Evolutionary conservation across 2,888 invertebrate species (phyloP).

Genomic region (Spisula subtruncata): DNA sequence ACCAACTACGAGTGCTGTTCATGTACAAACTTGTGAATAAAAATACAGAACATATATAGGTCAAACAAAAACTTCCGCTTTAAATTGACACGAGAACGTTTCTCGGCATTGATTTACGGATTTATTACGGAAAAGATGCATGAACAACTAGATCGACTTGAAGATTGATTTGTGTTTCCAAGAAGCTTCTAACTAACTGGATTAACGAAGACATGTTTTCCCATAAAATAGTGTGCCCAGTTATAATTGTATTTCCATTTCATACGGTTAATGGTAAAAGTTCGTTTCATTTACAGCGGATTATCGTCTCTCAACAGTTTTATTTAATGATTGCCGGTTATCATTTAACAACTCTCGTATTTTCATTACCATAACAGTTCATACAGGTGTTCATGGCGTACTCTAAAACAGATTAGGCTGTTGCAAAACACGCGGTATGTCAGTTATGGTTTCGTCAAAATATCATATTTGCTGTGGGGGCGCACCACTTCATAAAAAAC

Average conservation of each 20-base stretch:
- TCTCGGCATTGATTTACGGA: conserved; percentile 16
- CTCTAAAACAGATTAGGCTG: not conserved
- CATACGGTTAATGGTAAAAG: not conserved
- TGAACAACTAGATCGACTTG: not conserved
- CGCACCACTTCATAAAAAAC: too few species aligned
- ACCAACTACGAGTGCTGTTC: not conserved
- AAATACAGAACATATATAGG: not conserved
- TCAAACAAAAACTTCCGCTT: not conserved
- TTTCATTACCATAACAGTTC: not conserved
- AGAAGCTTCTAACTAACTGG: conserved; percentile 3
- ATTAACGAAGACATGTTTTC: not conserved
- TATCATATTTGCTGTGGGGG: too few species aligned
- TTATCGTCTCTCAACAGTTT: not conserved
- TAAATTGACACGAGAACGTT: not conserved
- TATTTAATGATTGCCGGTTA: conserved; percentile 13
- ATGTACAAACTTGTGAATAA: not conserved
- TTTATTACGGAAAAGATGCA: conserved; percentile 10
- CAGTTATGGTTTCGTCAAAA: too few species aligned
- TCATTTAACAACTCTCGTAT: not conserved
- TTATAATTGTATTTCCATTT: conserved; percentile 19
- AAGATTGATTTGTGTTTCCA: not conserved
- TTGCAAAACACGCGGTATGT: too few species aligned
- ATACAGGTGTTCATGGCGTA: not conserved
- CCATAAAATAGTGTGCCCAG: conserved; percentile 14
- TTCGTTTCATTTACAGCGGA: not conserved